These are phyloP conservation scores for Drosophila paucipuncta DNA, from an alignment of 2,888 invertebrate genomes.

Conservation along the genomic window DNA sequence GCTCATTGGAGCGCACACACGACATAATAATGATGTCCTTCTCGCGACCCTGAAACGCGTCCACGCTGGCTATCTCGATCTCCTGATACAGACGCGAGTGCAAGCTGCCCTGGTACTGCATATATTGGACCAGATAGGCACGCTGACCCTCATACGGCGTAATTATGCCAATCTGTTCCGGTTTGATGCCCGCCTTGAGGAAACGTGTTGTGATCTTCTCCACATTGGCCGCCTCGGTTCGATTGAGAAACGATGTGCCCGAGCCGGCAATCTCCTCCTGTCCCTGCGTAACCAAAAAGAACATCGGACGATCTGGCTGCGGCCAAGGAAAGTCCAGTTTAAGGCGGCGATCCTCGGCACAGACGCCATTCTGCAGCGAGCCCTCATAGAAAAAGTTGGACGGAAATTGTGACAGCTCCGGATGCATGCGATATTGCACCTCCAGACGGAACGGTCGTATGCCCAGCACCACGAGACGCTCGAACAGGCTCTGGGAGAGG, in stretches of 20 bases:
- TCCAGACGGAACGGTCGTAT: constrained; percentile 98
- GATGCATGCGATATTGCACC: constrained; percentile 99
- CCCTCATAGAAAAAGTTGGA: constrained; percentile 99
- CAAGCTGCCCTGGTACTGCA: constrained; percentile 99
- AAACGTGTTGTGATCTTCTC: constrained; percentile 99
- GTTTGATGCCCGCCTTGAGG: constrained; percentile 96
- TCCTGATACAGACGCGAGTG: constrained; percentile 99
- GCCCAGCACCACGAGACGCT: constrained; percentile 97
- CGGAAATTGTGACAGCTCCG: constrained; percentile 98
- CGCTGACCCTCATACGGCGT: constrained; percentile 99
- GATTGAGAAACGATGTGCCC: constrained; percentile 98
- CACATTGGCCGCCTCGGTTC: constrained; percentile 99
- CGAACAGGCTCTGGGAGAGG: constrained; percentile 98
- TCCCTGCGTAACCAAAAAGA: constrained; percentile 99
- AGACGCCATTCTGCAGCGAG: constrained; percentile 99
- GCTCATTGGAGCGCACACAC: constrained; percentile 99
- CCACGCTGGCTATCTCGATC: constrained; percentile 99
- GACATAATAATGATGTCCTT: constrained; percentile 99
- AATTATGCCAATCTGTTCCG: constrained; percentile 99
- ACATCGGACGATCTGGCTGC: constrained; percentile 97
- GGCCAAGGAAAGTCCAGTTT: constrained; percentile 99
- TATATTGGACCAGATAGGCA: constrained; percentile 98
- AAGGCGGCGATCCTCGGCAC: constrained; percentile 96
- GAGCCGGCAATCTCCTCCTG: constrained; percentile 99
- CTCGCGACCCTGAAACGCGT: constrained; percentile 99